Conservation (phyloP, 1,140 invertebrate genomes). For the Drosophila nannoptera region DNA sequence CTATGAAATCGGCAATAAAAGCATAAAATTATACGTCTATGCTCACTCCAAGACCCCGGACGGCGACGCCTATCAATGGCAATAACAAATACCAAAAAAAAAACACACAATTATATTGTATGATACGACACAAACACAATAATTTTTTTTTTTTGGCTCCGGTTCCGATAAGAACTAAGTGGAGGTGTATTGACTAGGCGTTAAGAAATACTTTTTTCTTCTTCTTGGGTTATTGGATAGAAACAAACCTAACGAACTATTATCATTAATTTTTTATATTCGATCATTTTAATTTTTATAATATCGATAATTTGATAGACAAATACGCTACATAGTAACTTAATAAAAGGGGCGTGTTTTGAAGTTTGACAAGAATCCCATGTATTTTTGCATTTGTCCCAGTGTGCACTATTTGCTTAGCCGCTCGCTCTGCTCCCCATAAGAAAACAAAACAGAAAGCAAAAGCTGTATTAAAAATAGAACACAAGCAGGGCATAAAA, state of each 20-base stretch:
- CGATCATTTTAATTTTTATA: too few relatives aligned
- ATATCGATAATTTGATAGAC: too few relatives aligned
- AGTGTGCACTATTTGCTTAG: conserved; percentile 47
- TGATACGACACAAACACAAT: conserved; percentile 18
- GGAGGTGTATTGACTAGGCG: neutral
- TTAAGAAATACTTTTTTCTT: too few relatives aligned
- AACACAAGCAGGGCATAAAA: conserved; percentile 32
- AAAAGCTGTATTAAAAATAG: conserved; percentile 71
- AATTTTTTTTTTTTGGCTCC: conserved; percentile 16
- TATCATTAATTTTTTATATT: too few relatives aligned
- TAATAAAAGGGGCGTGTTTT: neutral
- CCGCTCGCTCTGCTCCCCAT: conserved; percentile 56
- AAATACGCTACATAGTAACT: too few relatives aligned
- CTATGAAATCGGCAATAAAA: conserved; percentile 62
- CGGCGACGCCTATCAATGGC: conserved; percentile 27
- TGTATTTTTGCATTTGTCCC: conserved; percentile 30
- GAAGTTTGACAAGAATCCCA: neutral
- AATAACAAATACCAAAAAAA: conserved; percentile 35
- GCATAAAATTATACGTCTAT: conserved; percentile 55
- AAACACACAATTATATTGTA: conserved; percentile 12
- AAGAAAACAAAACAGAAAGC: conserved; percentile 57
- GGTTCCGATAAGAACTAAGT: conserved; percentile 29
- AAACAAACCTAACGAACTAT: too few relatives aligned
- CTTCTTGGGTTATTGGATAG: too few relatives aligned
- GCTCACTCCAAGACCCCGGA: conserved; percentile 2